Base-by-base conservation (phyloP, 2,888 invertebrate species). In the Epinotia demarniana region DNA sequence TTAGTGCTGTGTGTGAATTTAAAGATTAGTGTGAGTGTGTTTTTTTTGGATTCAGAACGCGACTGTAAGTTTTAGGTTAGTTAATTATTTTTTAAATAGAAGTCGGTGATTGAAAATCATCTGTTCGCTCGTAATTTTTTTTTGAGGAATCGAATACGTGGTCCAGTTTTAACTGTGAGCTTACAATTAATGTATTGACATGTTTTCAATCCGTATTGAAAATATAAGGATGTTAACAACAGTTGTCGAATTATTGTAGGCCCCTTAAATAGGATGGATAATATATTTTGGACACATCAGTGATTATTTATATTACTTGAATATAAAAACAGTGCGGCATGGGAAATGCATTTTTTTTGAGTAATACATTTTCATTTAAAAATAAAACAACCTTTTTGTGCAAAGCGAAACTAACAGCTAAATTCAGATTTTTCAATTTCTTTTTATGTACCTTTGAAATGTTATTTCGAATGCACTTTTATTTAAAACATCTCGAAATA, bases 1-100 rank as follows among this genome's bases (percentile, higher is more conserved):
- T 49, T 16, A 33, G 63, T 64, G 64, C 13, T 46, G 72, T 72
- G 72, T 46, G 57, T 64, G 63, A 53, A 43, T 62, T 72, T 63
- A 33, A 43, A 55, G 61, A 62, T 19, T 43, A 55, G 62, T 43
- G 39, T 43, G 19, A 43, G 16, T 68, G 69, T 69, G 19, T 53
- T 66, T 66, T 62, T 39, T 66, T 55, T 53, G 66, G 66, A 66
- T 66, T 53, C 53, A 18, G 66, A 27, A 53, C 49, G 66, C 53
- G 53, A 53, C 53, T 66, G 66, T 66, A 66, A 66, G 66, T 66
- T 27, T 66, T 27, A n/a, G n/a, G 8, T 53, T 53, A 53, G 5
- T 53, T 13, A 16, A 1, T 53, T 1, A 0, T 16, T 53, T 53
- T 53, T n/a, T 53, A 13, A 6, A n/a, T 13, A 53, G n/a, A 53